Base-by-base conservation (phyloP, 92 coral and sea anemone genomes). In the Virgularia gustaviana region DNA sequence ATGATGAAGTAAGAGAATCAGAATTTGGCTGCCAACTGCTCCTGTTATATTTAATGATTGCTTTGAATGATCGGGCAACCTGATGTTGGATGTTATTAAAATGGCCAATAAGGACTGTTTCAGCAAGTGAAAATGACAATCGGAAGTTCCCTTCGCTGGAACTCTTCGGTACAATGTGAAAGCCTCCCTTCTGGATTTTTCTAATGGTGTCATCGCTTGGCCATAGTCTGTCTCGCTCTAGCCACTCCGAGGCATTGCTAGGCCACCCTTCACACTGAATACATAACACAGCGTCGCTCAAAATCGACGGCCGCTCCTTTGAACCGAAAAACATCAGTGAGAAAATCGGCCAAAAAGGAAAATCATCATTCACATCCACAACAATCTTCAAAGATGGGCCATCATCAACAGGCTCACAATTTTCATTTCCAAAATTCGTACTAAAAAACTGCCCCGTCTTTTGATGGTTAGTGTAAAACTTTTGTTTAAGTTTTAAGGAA, bases 231-330 rank as follows among this genome's bases (percentile, higher is more conserved):
- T 34, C 55, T 23, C 72, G 49, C 19, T 35, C 2, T 41, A 39
- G 3, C 72, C 72, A 65, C n/a, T 65, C 72, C 44, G 41, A 56
- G 38, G 72, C 72, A 65, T 56, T 41, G 22, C 41, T 9, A 27
- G 72, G 72, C 72, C 72, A 65, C 9, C 72, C 72, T 2, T 65
- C 72, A 33, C 72, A 65, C 56, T 42, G 27, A 11, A 65, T 65
- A 24, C 2, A 4, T 47, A 16, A 16, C 32, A 58, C 65, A 2
- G 36, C 65, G 10, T 31, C 22, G n/a, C n/a, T n/a, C n/a, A n/a
- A n/a, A n/a, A n/a, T n/a, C n/a, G n/a, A n/a, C n/a, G n/a, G n/a
- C n/a, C n/a, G n/a, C n/a, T n/a, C n/a, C n/a, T n/a, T n/a, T n/a
- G n/a, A n/a, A n/a, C n/a, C n/a, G n/a, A n/a, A n/a, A n/a, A n/a